Evolutionary conservation across 2,888 invertebrate genomes (phyloP).

Genomic region (Conomelus anceps): DNA sequence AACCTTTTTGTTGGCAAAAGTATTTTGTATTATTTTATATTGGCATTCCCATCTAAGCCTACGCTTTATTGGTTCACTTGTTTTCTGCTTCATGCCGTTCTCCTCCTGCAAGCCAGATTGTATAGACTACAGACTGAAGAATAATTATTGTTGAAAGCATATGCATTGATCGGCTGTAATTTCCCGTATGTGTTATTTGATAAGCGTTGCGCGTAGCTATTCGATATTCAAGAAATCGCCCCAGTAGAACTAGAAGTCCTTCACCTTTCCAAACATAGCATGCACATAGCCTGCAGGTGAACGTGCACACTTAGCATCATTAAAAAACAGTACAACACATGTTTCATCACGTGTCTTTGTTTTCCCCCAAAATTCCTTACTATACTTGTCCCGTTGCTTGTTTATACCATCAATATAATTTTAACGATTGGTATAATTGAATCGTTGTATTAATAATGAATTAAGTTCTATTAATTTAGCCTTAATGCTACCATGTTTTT

Average conservation of each 20-base stretch:
- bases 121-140: not conserved
- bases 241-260: not conserved
- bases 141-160: not conserved
- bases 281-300: not conserved
- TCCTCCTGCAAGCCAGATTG: not conserved
- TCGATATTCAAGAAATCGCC: not conserved
- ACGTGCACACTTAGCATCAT: not conserved
- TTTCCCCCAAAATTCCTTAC: not conserved
- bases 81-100: not conserved
- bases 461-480: not conserved
- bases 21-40: not conserved
- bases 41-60: not conserved
- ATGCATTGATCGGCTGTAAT: not conserved
- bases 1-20: too few species aligned
- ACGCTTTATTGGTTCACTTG: not conserved
- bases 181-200: not conserved
- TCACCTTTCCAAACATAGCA: not conserved
- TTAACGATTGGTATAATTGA: not conserved
- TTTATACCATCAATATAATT: not conserved
- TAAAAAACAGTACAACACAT: not conserved
- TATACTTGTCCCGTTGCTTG: not conserved
- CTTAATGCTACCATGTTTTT: not conserved
- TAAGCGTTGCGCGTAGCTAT: not conserved
- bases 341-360: not conserved
- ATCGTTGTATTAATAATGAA: too few species aligned